Percentiles rank a stretch among this genome's conserved stretches.
These are phyloP conservation scores for Drosophila macrospina DNA, from an alignment of 2,888 invertebrate genomes.

Conservation along the genomic window DNA sequence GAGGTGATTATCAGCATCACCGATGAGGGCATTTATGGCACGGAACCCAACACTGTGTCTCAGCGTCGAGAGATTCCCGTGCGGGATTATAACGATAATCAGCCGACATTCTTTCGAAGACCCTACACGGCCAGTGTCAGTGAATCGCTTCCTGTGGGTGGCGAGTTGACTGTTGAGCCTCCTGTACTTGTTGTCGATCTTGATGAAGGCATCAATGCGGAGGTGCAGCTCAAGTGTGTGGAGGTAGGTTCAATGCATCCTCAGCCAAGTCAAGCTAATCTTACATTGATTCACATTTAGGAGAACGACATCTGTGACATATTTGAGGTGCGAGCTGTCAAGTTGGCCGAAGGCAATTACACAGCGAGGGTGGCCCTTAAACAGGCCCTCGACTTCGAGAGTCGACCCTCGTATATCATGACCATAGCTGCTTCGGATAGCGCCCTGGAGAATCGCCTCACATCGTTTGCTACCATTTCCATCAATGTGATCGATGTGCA, in stretches of 20 bases:
- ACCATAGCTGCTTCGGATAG: conserved; percentile 89
- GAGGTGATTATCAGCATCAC: conserved; percentile 94
- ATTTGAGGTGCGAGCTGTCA: conserved; percentile 89
- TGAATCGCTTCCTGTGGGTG: conserved; percentile 89
- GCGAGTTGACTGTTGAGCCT: conserved; percentile 87
- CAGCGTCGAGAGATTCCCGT: conserved; percentile 91
- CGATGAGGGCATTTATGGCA: conserved; percentile 89
- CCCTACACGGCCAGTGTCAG: conserved; percentile 91
- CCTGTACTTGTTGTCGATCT: conserved; percentile 90
- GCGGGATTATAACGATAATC: conserved; percentile 92
- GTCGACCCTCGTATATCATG: conserved; percentile 90
- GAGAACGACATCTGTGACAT: conserved; percentile 90
- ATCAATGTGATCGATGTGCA: conserved; percentile 92
- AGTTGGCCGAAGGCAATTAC: conserved; percentile 89
- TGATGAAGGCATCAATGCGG: conserved; percentile 91
- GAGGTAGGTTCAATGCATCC: conserved; percentile 84
- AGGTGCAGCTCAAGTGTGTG: conserved; percentile 89
- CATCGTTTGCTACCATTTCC: conserved; percentile 90
- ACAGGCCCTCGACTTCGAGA: conserved; percentile 91
- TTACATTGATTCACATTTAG: conserved; percentile 25
- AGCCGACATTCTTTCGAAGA: conserved; percentile 90
- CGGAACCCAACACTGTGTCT: conserved; percentile 92
- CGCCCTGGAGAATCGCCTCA: conserved; percentile 87
- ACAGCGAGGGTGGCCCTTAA: conserved; percentile 89
- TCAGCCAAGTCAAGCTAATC: background rate